Percentiles rank a stretch among this genome's conserved stretches.
Evolutionary conservation across 2,888 invertebrate genomes (phyloP).

Genomic region (Hetaerina titia): DNA sequence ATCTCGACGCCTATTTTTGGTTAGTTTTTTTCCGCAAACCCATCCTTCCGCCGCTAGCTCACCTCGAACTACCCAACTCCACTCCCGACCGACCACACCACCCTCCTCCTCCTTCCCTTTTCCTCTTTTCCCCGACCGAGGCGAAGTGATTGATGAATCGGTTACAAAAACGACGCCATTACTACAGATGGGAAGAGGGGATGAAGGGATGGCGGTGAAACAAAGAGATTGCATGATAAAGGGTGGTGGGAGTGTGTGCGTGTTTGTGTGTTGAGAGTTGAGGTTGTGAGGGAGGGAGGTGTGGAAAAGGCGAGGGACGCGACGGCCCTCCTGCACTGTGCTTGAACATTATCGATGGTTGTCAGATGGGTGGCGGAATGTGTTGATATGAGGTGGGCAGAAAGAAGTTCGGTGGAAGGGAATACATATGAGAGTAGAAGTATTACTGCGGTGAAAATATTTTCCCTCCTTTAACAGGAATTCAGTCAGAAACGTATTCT

Average conservation of each 20-base stretch:
- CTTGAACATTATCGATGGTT: neutral
- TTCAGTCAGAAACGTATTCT: no score
- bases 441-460: neutral
- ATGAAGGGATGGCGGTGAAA: constrained; percentile 48
- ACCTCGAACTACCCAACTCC: neutral
- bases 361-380: neutral
- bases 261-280: neutral
- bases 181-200: constrained; percentile 21
- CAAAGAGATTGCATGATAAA: constrained; percentile 48
- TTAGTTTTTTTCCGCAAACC: neutral
- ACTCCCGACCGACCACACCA: neutral
- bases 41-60: neutral
- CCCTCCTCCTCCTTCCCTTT: neutral
- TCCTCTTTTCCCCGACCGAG: constrained; percentile 12
- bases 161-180: constrained; percentile 61
- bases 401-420: neutral
- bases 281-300: neutral
- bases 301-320: no score
- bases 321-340: neutral
- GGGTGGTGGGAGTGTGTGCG: neutral
- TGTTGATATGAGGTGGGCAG: neutral
- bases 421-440: neutral
- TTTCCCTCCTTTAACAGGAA: no score
- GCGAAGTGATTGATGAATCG: constrained; percentile 57
- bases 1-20: neutral